A percentile compares a stretch with the other conserved stretches of the same genome.
Evolutionary conservation across 2,113 vertebrate genomes (phyloP).

Genomic region (Oryzias melastigma): DNA sequence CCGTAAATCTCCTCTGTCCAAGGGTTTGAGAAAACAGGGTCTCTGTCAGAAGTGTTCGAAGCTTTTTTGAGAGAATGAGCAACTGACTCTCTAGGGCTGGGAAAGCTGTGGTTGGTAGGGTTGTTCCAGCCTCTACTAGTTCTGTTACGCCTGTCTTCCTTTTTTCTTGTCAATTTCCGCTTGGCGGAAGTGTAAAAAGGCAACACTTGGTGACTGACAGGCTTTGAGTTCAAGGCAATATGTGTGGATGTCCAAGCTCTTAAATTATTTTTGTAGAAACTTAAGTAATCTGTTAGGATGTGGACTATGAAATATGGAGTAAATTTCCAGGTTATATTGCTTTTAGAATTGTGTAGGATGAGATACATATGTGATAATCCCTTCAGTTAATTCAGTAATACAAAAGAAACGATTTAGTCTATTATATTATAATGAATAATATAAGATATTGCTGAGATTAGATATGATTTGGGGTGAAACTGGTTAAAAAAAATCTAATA

Average conservation of each 20-base stretch:
- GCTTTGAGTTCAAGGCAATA: slow-evolving; percentile 19
- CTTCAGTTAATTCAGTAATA: background rate
- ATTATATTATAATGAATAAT: background rate
- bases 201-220: slow-evolving; percentile 39
- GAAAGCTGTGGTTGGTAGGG: slow-evolving; percentile 45
- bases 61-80: slow-evolving; percentile 20
- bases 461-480: background rate
- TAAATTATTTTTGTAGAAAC: slow-evolving; percentile 5
- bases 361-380: too few species aligned
- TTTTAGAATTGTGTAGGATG: background rate
- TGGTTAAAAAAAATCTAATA: too few species aligned
- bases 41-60: slow-evolving; percentile 20
- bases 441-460: background rate
- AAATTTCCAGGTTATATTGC: background rate
- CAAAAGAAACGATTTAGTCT: background rate
- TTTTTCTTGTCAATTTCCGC: slow-evolving; percentile 74
- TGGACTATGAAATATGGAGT: background rate
- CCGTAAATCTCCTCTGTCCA: slow-evolving; percentile 53
- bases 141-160: slow-evolving; percentile 66
- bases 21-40: slow-evolving; percentile 7
- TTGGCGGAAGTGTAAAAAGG: slow-evolving; percentile 64
- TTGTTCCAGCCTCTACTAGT: slow-evolving; percentile 20
- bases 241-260: slow-evolving; percentile 13
- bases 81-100: slow-evolving; percentile 16
- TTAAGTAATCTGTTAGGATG: slow-evolving; percentile 1